Evolutionary conservation across 2,113 vertebrate species (phyloP), one percentile per base, ranked within the genome.

Genomic region (Gymnocephalus cernua): DNA sequence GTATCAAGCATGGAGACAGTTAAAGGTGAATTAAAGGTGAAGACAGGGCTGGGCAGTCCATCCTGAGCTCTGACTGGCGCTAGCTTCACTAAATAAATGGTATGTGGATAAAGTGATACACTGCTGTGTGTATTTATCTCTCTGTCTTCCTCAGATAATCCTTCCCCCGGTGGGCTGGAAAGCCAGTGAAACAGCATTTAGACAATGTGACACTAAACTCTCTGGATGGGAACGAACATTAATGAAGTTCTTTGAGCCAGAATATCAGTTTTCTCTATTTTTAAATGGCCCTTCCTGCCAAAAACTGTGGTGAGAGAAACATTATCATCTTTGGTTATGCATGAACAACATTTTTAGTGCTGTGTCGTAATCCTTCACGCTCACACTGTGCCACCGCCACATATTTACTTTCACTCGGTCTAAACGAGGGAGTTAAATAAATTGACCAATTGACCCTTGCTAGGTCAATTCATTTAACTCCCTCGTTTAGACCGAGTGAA

Each of bases 101-200:
- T 19, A 14, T 57, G 64, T 53, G 80, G 80, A 72, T 53, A 27
- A 81, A 86, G 58, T 19, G 61, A 54, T 44, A 8, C 51, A 10
- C 70, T n/a, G 70, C 72, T 69, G 74, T 66, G 71, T 54, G 25
- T 23, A 12, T 72, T 78, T 82, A 65, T 84, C 78, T 64, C 82
- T 58, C 69, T 41, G n/a, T 51, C 66, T 50, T 71, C 50, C 64
- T 50, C 25, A 73, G 21, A 45, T 77, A 70, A 80, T 82, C 82
- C 35, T 19, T 27, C 51, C 71, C 25, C 76, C 64, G 73, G 14
- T 80, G 85, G 62, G 29, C 44, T 35, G 62, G 35, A 48, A 58
- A 82, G 25, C 9, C 18, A 1, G 12, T 15, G 29, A 25, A 79
- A 13, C 21, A 14, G 48, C 64, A 58, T 75, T 83, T 51, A 21